phyloP scores from a whole-genome alignment of 1,140 invertebrate genomes.

The Aphelenchoides besseyi region DNA sequence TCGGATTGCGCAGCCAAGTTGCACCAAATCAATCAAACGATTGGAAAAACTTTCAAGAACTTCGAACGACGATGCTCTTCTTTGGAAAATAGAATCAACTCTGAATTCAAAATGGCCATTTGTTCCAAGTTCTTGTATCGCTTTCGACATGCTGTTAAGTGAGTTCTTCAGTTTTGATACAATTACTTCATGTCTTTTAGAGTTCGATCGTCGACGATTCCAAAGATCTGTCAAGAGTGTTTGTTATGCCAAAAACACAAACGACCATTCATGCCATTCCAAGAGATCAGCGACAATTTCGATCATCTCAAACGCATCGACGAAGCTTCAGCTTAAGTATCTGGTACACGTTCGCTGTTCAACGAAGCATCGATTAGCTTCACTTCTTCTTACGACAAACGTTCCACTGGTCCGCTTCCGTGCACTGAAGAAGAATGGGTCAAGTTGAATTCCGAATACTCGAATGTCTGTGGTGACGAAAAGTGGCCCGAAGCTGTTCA shows the following conservation, averaged over 20 bases:
- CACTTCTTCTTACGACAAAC: not conserved
- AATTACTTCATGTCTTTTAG: constrained; percentile 15
- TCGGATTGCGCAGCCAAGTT: constrained; percentile 25
- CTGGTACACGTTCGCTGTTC: not conserved
- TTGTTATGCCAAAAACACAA: constrained; percentile 33
- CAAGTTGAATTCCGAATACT: not conserved
- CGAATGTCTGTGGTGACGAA: not conserved
- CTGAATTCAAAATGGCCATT: not conserved
- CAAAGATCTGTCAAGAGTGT: constrained; percentile 39
- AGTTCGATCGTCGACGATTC: constrained; percentile 19
- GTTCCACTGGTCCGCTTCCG: constrained; percentile 9
- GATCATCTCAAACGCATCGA: not conserved
- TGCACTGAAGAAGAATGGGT: constrained; percentile 34
- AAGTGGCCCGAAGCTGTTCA: not conserved
- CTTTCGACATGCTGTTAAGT: constrained; percentile 14
- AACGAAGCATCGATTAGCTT: not conserved
- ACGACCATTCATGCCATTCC: constrained; percentile 17
- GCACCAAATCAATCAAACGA: constrained; percentile 21
- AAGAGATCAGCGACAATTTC: not conserved
- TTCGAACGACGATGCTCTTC: constrained; percentile 24
- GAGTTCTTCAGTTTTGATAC: not conserved
- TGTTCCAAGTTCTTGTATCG: constrained; percentile 17
- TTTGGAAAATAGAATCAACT: constrained; percentile 1
- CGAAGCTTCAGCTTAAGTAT: not conserved
- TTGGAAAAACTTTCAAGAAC: constrained; percentile 16